Percentiles rank a stretch among this genome's conserved stretches.
Conservation (phyloP, 2,113 vertebrate species). For the Pteropus alecto region DNA sequence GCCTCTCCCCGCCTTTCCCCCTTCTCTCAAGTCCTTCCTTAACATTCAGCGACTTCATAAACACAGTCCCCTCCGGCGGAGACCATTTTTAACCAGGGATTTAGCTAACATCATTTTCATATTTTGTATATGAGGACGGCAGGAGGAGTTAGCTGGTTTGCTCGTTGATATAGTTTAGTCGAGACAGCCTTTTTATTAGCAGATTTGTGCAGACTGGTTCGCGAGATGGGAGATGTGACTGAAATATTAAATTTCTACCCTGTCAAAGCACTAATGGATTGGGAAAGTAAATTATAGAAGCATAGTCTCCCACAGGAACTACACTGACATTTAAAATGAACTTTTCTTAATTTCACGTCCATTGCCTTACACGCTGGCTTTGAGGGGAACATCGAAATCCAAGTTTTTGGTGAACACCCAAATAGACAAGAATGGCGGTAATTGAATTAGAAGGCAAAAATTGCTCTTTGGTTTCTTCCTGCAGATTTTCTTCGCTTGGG, state of each 20-base stretch:
- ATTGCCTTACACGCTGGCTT: not conserved
- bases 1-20: not conserved
- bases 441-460: not conserved
- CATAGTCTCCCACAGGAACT: slow-evolving; percentile 54
- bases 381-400: not conserved
- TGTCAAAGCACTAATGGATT: slow-evolving; percentile 51
- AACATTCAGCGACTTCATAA: not conserved
- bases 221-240: slow-evolving; percentile 49
- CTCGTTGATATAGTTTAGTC: rapidly evolving
- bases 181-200: slow-evolving; percentile 42
- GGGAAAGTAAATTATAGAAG: slow-evolving; percentile 57
- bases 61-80: not conserved
- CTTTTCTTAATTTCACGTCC: slow-evolving; percentile 47
- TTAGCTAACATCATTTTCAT: not conserved
- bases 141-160: not conserved
- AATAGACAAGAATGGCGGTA: not conserved
- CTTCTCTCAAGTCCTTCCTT: not conserved
- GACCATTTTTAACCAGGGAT: not conserved
- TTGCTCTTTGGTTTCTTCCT: not conserved
- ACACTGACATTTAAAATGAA: slow-evolving; percentile 63
- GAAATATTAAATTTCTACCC: slow-evolving; percentile 9
- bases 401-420: not conserved
- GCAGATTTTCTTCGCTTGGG: not conserved
- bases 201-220: slow-evolving; percentile 33
- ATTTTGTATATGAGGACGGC: not conserved